These are phyloP conservation scores for Benitochromis conjunctus DNA, from an alignment of 2,113 vertebrate species.

Conservation along the genomic window DNA sequence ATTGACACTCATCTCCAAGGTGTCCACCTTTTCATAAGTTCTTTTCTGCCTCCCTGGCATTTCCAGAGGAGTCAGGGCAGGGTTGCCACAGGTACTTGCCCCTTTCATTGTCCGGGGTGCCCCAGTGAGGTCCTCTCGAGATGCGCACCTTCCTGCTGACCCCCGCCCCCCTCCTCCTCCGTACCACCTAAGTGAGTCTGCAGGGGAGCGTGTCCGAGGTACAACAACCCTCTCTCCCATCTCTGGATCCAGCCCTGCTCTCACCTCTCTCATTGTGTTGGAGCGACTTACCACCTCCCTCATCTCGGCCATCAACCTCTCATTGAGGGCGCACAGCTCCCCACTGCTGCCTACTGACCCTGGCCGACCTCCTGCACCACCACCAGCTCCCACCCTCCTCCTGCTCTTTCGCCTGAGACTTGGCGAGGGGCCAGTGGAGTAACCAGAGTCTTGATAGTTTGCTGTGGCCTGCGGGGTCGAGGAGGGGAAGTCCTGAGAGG, in stretches of 20 bases:
- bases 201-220: slow-evolving; percentile 76
- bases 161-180: slow-evolving; percentile 26
- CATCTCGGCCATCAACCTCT: slow-evolving; percentile 87
- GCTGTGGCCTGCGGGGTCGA: slow-evolving; percentile 61
- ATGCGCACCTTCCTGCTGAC: slow-evolving; percentile 53
- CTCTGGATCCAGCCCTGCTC: slow-evolving; percentile 75
- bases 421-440: slow-evolving; percentile 90
- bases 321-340: slow-evolving; percentile 82
- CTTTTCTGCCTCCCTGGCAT: slow-evolving; percentile 81
- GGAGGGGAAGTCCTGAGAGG: slow-evolving; percentile 79
- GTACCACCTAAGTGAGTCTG: slow-evolving; percentile 73
- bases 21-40: slow-evolving; percentile 88
- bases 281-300: slow-evolving; percentile 83
- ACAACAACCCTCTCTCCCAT: slow-evolving; percentile 61
- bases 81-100: slow-evolving; percentile 50
- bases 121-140: slow-evolving; percentile 72
- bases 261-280: slow-evolving; percentile 79
- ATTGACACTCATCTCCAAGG: slow-evolving; percentile 81
- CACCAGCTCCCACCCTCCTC: slow-evolving; percentile 68
- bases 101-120: slow-evolving; percentile 72
- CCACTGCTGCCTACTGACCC: slow-evolving; percentile 84
- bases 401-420: slow-evolving; percentile 84
- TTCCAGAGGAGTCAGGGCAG: slow-evolving; percentile 60
- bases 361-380: slow-evolving; percentile 71
- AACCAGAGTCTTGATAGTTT: slow-evolving; percentile 89